Base-by-base conservation (phyloP, 2,113 vertebrate species). In the Zapus hudsonius region DNA sequence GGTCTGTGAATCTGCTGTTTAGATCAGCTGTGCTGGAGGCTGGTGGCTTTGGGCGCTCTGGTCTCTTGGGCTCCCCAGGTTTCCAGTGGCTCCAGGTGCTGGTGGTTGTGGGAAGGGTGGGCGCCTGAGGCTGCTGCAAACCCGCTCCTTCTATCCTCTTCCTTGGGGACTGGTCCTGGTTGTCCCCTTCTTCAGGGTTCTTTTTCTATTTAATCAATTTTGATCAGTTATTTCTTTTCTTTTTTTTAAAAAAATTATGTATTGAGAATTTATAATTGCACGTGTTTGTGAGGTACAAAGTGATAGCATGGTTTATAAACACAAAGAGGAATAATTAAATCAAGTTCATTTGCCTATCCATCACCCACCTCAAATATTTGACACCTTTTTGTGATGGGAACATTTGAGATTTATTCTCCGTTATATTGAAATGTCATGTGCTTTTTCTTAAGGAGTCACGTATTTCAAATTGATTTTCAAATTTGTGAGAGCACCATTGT, bases 291-390 rank as follows among this genome's bases (percentile, higher is more conserved):
- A 29, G 47, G 12, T 57, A 27, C 44, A 69, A 33, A 61, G 33
- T 61, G 79, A 83, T 69, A 52, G 40, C 36, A 75, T 82, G 67
- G 59, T 88, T 76, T 25, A 75, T 52, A 2, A 84, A 83, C 25
- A 76, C 79, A 93, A 83, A 47, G 13, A 63, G 15, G 57, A 64
- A 73, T 67, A 52, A 88, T 76, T 83, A 59, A 93, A 83, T 89
- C 55, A 44, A 83, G 72, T 22, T 23, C 75, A 74, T 83, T 83
- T 76, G 59, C 36, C 66, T 57, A 81, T 80, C 52, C 44, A 88
- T 88, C 73, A 69, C 79, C 40, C 73, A 69, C 79, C 40, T 93
- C 47, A 75, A 75, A 47, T 67, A 74, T 38, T 42, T 88, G 69
- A 76, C 79, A 36, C 81, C 64, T 80, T 74, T 31, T 80, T 33